Evolutionary conservation across 2,888 invertebrate genomes (phyloP), one percentile per base, ranked within the genome.

Genomic region (Dasysyrphus albostriatus): DNA sequence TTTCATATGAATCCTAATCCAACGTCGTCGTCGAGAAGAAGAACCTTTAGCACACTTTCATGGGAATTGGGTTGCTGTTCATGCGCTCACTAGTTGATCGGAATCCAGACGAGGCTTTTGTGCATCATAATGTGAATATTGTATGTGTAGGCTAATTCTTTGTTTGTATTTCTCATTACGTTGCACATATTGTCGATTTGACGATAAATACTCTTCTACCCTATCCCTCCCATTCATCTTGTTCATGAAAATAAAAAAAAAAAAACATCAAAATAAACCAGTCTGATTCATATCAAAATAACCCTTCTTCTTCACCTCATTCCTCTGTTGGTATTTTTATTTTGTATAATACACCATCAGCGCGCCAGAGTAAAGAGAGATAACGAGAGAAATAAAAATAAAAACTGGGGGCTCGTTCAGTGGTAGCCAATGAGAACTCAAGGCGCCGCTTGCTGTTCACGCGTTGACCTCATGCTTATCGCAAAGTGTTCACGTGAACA

Each of bases 401-500:
- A 92, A 89, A 91, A 91, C 91, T 91, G 95, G 95, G 95, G 96
- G 96, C 96, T 95, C 96, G 96, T 94, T 95, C 91, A n/a, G 92
- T 88, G 89, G 89, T 91, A 91, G 90, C 96, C 96, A 96, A 96
- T 96, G 91, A 91, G 90, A 89, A 90, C 70, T 84, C 70, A 88
- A 88, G 89, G 88, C 89, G 88, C 83, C 89, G 89, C 80, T 89
- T 88, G 88, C 91, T 91, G 94, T 94, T 95, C 97, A 97, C 95
- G 95, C 96, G 94, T 93, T 93, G 93, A 93, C 93, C 94, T 96
- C 97, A 96, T 97, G 97, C 94, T 94, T 94, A 93, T 93, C 93
- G 95, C 95, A 94, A 95, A 92, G 91, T 92, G 92, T 93, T 93
- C 93, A 93, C 95, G 95, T 95, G 95, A 95, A 92, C 92, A 92